Conservation (phyloP, 53 echinoderm and acorn worm species). For the Temnopleurus reevesii region DNA sequence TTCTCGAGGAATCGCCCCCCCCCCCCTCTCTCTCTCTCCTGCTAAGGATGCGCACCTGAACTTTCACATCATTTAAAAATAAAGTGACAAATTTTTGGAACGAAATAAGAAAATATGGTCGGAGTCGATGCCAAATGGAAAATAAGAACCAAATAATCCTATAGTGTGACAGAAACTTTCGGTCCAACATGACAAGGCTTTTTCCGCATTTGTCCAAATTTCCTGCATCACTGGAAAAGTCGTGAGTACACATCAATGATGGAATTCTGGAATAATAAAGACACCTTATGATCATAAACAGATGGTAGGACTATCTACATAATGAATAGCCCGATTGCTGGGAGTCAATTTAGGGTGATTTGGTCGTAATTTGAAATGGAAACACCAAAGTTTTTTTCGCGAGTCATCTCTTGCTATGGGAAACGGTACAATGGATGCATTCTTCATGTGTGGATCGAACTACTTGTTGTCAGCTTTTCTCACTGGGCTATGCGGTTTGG, state of each 20-base stretch:
- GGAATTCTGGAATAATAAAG: not conserved
- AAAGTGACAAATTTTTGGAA: too few relatives aligned
- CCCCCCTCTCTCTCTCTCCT: too few relatives aligned
- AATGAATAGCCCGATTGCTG: not conserved
- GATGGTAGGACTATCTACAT: constrained; percentile 1
- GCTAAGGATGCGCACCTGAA: too few relatives aligned
- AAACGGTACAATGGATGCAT: not conserved
- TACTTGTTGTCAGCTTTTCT: not conserved
- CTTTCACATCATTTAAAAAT: too few relatives aligned
- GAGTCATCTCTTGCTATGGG: not conserved
- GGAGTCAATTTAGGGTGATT: constrained; percentile 38
- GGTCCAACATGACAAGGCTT: not conserved
- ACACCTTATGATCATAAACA: constrained; percentile 3
- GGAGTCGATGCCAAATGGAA: not conserved
- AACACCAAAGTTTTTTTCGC: not conserved
- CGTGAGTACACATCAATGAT: not conserved
- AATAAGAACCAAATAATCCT: not conserved
- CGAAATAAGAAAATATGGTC: too few relatives aligned
- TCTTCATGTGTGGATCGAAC: not conserved
- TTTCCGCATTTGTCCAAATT: too few relatives aligned
- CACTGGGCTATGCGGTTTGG: not conserved
- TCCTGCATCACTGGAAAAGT: not conserved
- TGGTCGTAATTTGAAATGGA: constrained; percentile 36
- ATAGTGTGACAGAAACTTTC: not conserved
- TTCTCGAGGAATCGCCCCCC: too few relatives aligned